Evolutionary conservation across 2,113 vertebrate species (phyloP).

Genomic region (Solea senegalensis): DNA sequence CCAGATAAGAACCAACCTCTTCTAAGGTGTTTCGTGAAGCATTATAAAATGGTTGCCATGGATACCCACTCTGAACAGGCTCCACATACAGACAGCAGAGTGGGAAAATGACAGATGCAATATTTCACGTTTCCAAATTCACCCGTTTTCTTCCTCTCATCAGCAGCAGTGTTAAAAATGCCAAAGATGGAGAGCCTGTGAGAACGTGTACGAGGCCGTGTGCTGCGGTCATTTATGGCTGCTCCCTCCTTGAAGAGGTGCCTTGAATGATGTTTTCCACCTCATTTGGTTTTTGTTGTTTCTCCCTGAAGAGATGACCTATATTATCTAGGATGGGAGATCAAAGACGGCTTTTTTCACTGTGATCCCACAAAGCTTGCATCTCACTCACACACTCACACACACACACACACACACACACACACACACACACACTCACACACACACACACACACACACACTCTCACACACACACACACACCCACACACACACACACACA

Average conservation of each 20-base stretch:
- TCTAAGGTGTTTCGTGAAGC: slow-evolving; percentile 73
- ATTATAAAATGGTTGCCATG: slow-evolving; percentile 80
- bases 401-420: not conserved
- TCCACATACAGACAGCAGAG: slow-evolving; percentile 66
- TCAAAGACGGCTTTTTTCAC: slow-evolving; percentile 71
- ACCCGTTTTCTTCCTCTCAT: slow-evolving; percentile 3
- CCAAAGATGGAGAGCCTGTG: slow-evolving; percentile 53
- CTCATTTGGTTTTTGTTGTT: slow-evolving; percentile 74
- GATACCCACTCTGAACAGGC: slow-evolving; percentile 73
- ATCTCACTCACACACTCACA: slow-evolving; percentile 21
- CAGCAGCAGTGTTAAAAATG: slow-evolving; percentile 44
- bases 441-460: too few relatives aligned
- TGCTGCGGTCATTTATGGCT: slow-evolving; percentile 13
- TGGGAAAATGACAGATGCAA: slow-evolving; percentile 67
- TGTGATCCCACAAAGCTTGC: slow-evolving; percentile 59
- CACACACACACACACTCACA: too few relatives aligned
- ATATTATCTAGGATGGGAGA: slow-evolving; percentile 77
- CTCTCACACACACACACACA: too few relatives aligned
- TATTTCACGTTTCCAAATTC: slow-evolving; percentile 60
- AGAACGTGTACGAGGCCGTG: slow-evolving; percentile 7
- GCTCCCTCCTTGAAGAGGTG: slow-evolving; percentile 60
- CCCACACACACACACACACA: too few relatives aligned
- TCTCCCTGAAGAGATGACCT: slow-evolving; percentile 76
- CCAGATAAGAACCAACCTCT: slow-evolving; percentile 72
- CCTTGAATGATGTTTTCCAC: slow-evolving; percentile 60